phyloP scores from a whole-genome alignment of 2,888 invertebrate genomes.

The Ischnus inquisitorius region DNA sequence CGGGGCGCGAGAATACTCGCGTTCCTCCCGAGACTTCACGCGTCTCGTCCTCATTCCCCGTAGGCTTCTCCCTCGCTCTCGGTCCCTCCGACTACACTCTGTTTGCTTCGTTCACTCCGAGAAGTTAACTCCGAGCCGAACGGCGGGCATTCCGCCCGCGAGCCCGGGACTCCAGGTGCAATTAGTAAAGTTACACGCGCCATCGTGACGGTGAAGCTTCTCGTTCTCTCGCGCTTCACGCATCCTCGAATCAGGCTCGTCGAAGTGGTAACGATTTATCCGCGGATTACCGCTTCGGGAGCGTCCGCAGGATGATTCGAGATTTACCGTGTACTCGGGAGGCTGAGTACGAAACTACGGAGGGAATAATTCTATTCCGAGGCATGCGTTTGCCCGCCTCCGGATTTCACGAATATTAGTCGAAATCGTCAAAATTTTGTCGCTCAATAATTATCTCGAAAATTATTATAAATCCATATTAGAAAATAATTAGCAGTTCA shows the following conservation, averaged over 20 bases:
- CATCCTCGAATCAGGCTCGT: constrained; percentile 42
- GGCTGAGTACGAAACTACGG: neutral
- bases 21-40: constrained; percentile 25
- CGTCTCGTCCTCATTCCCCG: constrained; percentile 5
- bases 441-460: too few species aligned
- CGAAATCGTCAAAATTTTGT: neutral
- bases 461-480: too few species aligned
- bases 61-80: constrained; percentile 61
- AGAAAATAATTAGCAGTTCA: too few species aligned
- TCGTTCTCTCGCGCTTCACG: constrained; percentile 40
- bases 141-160: constrained; percentile 19
- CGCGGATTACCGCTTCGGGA: constrained; percentile 37
- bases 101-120: constrained; percentile 53
- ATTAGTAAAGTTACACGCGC: constrained; percentile 71
- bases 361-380: constrained; percentile 15
- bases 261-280: constrained; percentile 59
- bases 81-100: constrained; percentile 29
- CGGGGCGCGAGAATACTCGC: constrained; percentile 57
- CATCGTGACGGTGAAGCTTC: constrained; percentile 11
- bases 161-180: constrained; percentile 65
- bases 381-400: constrained; percentile 6
- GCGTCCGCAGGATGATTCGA: neutral
- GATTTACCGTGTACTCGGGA: neutral
- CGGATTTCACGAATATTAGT: neutral
- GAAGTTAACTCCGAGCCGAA: constrained; percentile 42